Percentiles rank a stretch among this genome's conserved stretches.
Evolutionary conservation across 2,888 invertebrate species (phyloP).

Genomic region (Bombylius major): DNA sequence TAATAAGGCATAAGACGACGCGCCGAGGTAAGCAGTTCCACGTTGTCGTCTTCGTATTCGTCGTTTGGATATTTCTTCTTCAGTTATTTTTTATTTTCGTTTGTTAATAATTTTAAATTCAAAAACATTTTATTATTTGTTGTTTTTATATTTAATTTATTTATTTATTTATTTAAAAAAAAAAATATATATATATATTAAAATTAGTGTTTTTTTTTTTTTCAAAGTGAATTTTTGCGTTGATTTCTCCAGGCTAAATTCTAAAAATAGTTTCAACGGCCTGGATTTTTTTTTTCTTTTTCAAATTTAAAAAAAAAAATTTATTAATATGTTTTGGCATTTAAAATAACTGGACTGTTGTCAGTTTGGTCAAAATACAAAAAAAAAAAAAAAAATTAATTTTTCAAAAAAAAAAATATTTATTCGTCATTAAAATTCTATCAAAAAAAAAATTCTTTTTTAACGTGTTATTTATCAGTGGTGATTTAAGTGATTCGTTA

Average conservation of each 20-base stretch:
- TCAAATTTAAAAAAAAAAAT: not conserved
- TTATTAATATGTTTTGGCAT: not conserved
- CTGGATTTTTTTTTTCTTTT: slow-evolving; percentile 11
- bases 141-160: not conserved
- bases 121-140: not conserved
- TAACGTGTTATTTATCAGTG: no score
- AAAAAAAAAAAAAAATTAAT: no score
- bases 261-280: slow-evolving; percentile 16
- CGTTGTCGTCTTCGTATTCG: slow-evolving; percentile 5
- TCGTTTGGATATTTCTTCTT: not conserved
- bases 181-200: not conserved
- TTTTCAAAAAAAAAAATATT: not conserved
- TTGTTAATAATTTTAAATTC: not conserved
- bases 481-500: no score
- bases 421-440: no score
- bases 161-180: slow-evolving; percentile 7
- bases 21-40: slow-evolving; percentile 10
- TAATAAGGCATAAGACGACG: slow-evolving; percentile 8
- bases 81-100: not conserved
- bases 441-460: no score
- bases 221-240: not conserved
- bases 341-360: slow-evolving; percentile 4
- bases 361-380: no score
- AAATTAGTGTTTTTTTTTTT: no score
- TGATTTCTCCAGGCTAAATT: slow-evolving; percentile 14